Evolutionary conservation across 2,113 vertebrate genomes (phyloP).

Genomic region (Setophaga coronata): DNA sequence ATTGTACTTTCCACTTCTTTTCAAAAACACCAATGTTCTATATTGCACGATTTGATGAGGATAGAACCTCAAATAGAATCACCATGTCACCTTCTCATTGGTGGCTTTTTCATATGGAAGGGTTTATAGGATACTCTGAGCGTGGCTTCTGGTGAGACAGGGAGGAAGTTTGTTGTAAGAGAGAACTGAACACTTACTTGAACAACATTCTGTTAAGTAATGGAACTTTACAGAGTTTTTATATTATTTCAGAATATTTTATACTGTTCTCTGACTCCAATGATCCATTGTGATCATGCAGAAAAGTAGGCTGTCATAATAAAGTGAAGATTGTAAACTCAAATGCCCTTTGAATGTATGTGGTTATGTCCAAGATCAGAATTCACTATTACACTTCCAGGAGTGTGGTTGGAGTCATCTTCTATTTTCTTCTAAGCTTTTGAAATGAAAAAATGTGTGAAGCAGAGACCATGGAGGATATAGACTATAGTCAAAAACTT

Average conservation of each 20-base stretch:
- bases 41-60: neutral
- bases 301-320: neutral
- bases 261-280: neutral
- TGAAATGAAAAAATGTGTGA: neutral
- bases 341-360: neutral
- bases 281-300: neutral
- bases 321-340: neutral
- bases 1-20: neutral
- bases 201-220: neutral
- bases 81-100: accelerated
- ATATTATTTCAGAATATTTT: neutral
- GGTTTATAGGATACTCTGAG: neutral
- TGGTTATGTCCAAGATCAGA: neutral
- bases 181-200: neutral
- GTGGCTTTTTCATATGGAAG: neutral
- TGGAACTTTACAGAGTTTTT: neutral
- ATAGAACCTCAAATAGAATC: neutral
- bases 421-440: neutral
- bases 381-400: neutral
- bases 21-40: neutral
- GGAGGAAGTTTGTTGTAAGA: neutral
- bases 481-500: neutral
- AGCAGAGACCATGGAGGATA: neutral
- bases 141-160: neutral
- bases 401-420: neutral